These are phyloP conservation scores for Troides helena DNA, from an alignment of 2,888 invertebrate species.

Conservation along the genomic window DNA sequence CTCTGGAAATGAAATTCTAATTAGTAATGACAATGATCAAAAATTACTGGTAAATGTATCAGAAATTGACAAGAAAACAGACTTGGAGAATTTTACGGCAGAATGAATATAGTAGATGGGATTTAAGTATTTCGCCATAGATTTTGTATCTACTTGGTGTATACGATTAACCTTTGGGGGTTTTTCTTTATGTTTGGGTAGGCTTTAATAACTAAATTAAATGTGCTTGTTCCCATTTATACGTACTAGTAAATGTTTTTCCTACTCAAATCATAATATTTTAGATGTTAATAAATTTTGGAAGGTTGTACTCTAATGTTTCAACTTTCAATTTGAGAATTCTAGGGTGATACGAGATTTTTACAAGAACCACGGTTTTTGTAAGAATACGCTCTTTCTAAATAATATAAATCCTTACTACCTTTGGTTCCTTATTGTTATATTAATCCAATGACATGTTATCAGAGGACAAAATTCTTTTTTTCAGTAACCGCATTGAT, in stretches of 20 bases:
- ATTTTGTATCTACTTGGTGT: constrained; percentile 13
- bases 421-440: too few species aligned
- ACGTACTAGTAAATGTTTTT: not conserved
- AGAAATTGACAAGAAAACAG: constrained; percentile 9
- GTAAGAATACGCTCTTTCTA: too few species aligned
- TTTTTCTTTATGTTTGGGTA: not conserved
- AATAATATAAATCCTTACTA: too few species aligned
- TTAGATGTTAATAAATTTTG: not conserved
- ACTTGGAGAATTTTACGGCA: constrained; percentile 4
- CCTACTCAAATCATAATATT: not conserved
- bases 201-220: not conserved
- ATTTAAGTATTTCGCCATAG: constrained; percentile 1
- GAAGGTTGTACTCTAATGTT: too few species aligned
- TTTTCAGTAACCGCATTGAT: too few species aligned
- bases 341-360: not conserved
- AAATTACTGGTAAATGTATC: constrained; percentile 18
- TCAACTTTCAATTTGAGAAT: not conserved
- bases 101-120: not conserved
- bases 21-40: constrained; percentile 11
- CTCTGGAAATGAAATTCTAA: constrained; percentile 10
- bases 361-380: too few species aligned
- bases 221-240: not conserved
- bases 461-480: too few species aligned
- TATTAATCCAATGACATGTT: too few species aligned
- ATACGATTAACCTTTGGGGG: constrained; percentile 2